A percentile compares a stretch with the other conserved stretches of the same genome.
These are phyloP conservation scores for Ctenicera cuprea DNA, from an alignment of 2,888 invertebrate genomes.

Conservation along the genomic window DNA sequence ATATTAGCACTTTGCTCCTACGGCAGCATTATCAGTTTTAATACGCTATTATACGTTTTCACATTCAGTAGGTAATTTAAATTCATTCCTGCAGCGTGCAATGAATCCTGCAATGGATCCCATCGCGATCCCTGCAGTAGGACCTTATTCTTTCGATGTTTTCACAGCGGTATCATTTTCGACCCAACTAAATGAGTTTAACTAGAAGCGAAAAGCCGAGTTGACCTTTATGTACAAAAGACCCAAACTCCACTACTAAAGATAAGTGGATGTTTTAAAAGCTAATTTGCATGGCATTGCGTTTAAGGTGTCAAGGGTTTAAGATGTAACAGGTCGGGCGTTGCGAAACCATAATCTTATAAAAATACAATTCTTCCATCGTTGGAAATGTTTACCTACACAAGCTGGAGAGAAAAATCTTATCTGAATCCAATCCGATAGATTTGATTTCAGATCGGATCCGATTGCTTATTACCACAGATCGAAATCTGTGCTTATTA, in stretches of 20 bases:
- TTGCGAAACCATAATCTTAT: no score
- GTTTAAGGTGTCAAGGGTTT: conserved; percentile 2
- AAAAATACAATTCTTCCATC: no score
- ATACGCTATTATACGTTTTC: conserved; percentile 61
- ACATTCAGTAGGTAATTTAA: conserved; percentile 60
- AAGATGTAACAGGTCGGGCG: not conserved
- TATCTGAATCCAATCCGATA: no score
- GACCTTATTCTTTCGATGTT: conserved; percentile 19
- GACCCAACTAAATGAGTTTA: conserved; percentile 21
- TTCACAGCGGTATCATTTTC: conserved; percentile 15
- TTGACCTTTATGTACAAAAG: conserved; percentile 17
- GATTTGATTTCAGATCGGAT: no score
- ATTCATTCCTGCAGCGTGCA: conserved; percentile 58
- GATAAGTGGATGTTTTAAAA: conserved; percentile 27
- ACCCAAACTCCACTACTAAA: not conserved
- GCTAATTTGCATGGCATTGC: conserved; percentile 5
- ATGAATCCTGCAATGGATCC: conserved; percentile 52
- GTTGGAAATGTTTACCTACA: no score
- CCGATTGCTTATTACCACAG: no score
- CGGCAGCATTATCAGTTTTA: conserved; percentile 61
- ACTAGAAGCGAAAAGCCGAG: conserved; percentile 5
- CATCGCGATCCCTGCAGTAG: conserved; percentile 27
- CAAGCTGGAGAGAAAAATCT: no score
- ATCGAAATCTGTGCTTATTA: no score
- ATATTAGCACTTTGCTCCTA: conserved; percentile 59